Conservation (phyloP, 1,140 invertebrate species). For the Lucilia cuprina region DNA sequence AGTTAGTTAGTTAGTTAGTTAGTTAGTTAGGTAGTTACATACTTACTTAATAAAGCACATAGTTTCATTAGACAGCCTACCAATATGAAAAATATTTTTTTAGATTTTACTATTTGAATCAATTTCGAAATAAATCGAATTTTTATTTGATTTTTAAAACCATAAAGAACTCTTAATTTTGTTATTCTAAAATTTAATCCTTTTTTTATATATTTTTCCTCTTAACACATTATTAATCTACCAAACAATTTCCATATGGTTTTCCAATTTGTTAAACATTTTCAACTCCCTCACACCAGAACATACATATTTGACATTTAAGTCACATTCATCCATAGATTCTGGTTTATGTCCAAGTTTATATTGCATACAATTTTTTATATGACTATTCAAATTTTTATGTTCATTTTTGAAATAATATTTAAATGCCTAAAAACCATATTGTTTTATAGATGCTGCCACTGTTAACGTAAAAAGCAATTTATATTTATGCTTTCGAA, state of each 20-base stretch:
- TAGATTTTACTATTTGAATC: too few relatives aligned
- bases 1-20: too few relatives aligned
- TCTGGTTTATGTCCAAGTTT: not conserved
- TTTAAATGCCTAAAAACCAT: slow-evolving; percentile 17
- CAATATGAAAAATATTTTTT: too few relatives aligned
- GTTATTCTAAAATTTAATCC: too few relatives aligned
- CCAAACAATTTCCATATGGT: not conserved
- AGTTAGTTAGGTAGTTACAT: too few relatives aligned
- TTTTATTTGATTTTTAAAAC: too few relatives aligned
- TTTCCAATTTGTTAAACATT: not conserved
- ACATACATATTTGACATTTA: not conserved
- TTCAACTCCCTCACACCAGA: not conserved
- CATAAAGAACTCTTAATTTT: too few relatives aligned
- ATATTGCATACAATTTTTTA: not conserved
- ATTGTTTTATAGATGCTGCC: not conserved
- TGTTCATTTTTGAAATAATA: not conserved
- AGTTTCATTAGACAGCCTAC: too few relatives aligned
- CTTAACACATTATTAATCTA: not conserved
- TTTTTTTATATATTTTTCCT: not conserved
- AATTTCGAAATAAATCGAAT: too few relatives aligned
- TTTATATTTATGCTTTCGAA: not conserved
- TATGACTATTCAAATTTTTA: not conserved
- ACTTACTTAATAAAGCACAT: too few relatives aligned
- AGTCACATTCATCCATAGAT: not conserved
- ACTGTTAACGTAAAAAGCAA: not conserved